Evolutionary conservation across 2,797 vertebrate genomes (phyloP).

Genomic region (Valencia hispanica): DNA sequence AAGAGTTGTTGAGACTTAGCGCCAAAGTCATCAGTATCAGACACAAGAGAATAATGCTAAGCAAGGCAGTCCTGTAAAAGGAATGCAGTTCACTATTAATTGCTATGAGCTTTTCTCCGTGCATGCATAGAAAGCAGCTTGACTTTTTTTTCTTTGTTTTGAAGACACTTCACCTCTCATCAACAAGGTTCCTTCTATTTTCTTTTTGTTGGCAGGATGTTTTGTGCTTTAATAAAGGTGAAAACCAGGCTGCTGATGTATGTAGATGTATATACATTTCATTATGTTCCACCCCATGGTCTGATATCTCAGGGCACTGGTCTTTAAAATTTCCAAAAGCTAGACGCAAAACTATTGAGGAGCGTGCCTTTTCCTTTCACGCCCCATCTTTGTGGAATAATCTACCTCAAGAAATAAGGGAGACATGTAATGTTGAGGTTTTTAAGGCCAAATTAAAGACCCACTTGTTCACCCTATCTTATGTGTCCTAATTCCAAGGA

Average conservation of each 20-base stretch:
- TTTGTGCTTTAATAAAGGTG: neutral
- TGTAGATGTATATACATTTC: neutral
- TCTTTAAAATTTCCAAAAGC: no score
- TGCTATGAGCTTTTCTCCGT: neutral
- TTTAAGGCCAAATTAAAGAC: neutral
- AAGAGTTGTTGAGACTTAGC: slow-evolving; percentile 16
- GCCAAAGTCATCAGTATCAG: slow-evolving; percentile 24
- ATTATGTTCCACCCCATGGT: no score
- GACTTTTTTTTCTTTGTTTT: neutral
- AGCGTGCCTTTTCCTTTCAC: neutral
- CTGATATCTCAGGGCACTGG: no score
- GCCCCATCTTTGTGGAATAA: neutral
- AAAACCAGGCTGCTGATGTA: neutral
- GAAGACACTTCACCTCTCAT: neutral
- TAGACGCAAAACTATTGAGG: no score
- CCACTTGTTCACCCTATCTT: neutral
- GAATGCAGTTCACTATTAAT: neutral
- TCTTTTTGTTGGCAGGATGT: neutral
- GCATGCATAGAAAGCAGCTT: neutral
- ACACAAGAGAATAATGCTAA: slow-evolving; percentile 13
- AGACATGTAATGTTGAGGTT: neutral
- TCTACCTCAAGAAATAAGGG: neutral
- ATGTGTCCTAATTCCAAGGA: neutral
- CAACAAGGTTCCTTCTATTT: neutral
- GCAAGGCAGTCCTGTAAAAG: slow-evolving; percentile 14